A percentile compares a stretch with the other conserved stretches of the same genome.
phyloP scores from a whole-genome alignment of 23 tunicate genomes.

The Trididemnum clinides region DNA sequence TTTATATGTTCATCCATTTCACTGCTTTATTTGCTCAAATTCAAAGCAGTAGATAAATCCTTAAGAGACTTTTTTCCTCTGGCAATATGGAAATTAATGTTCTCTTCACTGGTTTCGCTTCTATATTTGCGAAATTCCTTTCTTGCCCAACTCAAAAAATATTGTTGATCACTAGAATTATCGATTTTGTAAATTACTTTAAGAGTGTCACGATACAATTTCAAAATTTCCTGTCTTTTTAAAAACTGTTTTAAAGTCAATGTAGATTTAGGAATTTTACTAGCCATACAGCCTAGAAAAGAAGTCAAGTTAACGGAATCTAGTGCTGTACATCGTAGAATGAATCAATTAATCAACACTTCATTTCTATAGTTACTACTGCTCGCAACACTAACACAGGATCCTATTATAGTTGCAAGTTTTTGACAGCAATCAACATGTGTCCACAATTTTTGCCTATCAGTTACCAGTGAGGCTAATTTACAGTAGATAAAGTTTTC shows the following conservation, averaged over 20 bases:
- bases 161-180: slow-evolving; percentile 5
- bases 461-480: too few relatives aligned
- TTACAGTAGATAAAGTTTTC: too few relatives aligned
- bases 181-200: slow-evolving; percentile 49
- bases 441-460: too few relatives aligned
- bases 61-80: slow-evolving; percentile 52
- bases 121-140: slow-evolving; percentile 72
- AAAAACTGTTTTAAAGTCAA: slow-evolving; percentile 55
- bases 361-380: too few relatives aligned
- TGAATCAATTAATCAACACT: too few relatives aligned
- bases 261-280: slow-evolving; percentile 40
- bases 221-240: slow-evolving; percentile 63
- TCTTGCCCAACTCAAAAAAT: slow-evolving; percentile 60
- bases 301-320: too few relatives aligned
- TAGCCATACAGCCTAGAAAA: slow-evolving; percentile 41
- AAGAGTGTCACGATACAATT: slow-evolving; percentile 59
- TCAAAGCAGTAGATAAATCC: slow-evolving; percentile 29
- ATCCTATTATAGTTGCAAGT: too few relatives aligned
- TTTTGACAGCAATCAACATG: too few relatives aligned
- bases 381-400: too few relatives aligned
- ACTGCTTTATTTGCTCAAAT: slow-evolving; percentile 30
- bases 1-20: slow-evolving; percentile 28
- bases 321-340: too few relatives aligned
- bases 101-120: slow-evolving; percentile 48
- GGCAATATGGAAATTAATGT: slow-evolving; percentile 48